Percentiles rank a stretch among this genome's conserved stretches.
These are phyloP conservation scores for Lithophane leautieri DNA, from an alignment of 2,888 invertebrate genomes.

Conservation along the genomic window DNA sequence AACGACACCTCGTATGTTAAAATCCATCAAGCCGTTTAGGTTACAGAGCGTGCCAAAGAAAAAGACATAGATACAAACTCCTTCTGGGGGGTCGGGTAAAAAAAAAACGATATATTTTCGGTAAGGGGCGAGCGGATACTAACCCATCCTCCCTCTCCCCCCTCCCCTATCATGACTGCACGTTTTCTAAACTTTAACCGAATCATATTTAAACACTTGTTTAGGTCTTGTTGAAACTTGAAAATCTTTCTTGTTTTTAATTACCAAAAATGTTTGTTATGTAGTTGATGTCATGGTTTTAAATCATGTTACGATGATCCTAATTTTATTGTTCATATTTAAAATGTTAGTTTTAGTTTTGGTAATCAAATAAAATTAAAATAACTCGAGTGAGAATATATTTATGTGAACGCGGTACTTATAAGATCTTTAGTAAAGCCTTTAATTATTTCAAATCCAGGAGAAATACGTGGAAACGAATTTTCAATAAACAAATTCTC, in stretches of 20 bases:
- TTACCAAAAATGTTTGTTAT: background rate
- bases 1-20: no score
- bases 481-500: constrained; percentile 56
- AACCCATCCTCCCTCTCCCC: no score
- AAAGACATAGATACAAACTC: no score
- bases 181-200: no score
- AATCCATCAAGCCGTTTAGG: no score
- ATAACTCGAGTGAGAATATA: constrained; percentile 25
- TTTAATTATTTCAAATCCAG: constrained; percentile 22
- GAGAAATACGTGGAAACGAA: constrained; percentile 24
- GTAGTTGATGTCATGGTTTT: background rate
- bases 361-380: background rate
- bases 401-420: constrained; percentile 1
- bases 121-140: no score
- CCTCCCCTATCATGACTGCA: no score
- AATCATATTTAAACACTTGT: constrained; percentile 17
- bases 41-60: no score
- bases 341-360: constrained; percentile 1
- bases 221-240: constrained; percentile 22
- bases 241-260: constrained; percentile 2
- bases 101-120: no score
- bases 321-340: constrained; percentile 3
- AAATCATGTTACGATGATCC: constrained; percentile 17
- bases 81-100: no score
- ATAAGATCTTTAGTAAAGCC: constrained; percentile 15